Evolutionary conservation across 2,797 vertebrate genomes (phyloP).

Genomic region (Melanotaenia trifasciata): DNA sequence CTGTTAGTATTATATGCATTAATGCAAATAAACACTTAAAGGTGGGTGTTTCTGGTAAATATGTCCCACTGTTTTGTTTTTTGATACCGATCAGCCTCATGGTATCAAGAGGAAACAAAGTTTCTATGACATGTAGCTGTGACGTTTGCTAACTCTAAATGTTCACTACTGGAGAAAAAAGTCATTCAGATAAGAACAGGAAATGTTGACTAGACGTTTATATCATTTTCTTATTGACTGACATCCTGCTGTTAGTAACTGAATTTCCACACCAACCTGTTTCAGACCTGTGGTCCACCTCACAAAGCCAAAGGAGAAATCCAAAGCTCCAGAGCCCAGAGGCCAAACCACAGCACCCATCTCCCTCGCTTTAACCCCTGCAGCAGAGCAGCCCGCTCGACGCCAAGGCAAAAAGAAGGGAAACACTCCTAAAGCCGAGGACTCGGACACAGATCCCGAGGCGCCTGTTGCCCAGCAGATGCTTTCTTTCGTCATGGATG

Average conservation of each 20-base stretch:
- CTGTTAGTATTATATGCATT: too few relatives aligned
- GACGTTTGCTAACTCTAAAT: too few relatives aligned
- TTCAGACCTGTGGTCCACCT: slow-evolving; percentile 82
- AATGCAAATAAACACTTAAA: too few relatives aligned
- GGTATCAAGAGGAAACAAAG: too few relatives aligned
- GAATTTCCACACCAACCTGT: slow-evolving; percentile 1
- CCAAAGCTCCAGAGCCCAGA: slow-evolving; percentile 63
- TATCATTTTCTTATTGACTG: neutral
- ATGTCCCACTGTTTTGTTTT: too few relatives aligned
- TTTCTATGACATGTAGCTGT: too few relatives aligned
- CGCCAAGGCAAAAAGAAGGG: slow-evolving; percentile 70
- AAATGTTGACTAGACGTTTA: neutral
- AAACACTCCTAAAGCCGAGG: slow-evolving; percentile 68
- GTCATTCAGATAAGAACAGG: neutral
- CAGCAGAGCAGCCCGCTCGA: slow-evolving; percentile 46
- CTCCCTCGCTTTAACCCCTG: slow-evolving; percentile 64
- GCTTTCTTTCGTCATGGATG: slow-evolving; percentile 97
- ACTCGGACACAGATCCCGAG: slow-evolving; percentile 91
- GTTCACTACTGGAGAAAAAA: too few relatives aligned
- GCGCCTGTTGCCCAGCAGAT: slow-evolving; percentile 91
- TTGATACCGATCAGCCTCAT: too few relatives aligned
- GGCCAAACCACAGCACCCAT: slow-evolving; percentile 61
- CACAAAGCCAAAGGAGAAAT: slow-evolving; percentile 65
- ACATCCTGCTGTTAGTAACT: neutral
- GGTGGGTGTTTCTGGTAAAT: too few relatives aligned